Evolutionary conservation across 2,113 vertebrate genomes (phyloP).

Genomic region (Phainopepla nitens): DNA sequence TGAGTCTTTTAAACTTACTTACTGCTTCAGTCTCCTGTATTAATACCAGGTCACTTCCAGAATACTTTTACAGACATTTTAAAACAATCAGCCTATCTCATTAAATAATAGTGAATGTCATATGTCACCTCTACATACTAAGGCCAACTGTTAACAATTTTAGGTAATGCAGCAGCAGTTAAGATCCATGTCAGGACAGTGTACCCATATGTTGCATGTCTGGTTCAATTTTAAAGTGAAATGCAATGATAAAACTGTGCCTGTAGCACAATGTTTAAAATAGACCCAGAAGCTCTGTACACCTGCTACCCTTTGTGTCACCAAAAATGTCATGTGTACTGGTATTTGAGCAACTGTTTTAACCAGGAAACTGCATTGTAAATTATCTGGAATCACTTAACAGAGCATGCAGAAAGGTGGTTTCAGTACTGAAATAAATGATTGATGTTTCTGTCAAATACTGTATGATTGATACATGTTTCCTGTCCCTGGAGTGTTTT

Average conservation of each 20-base stretch:
- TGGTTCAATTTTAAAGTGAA: neutral
- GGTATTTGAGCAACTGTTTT: neutral
- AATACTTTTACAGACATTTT: neutral
- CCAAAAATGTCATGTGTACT: neutral
- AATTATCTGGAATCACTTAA: neutral
- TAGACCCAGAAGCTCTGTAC: neutral
- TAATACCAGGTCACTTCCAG: neutral
- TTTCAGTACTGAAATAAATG: neutral
- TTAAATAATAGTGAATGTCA: neutral
- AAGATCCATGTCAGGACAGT: neutral
- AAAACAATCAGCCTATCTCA: neutral
- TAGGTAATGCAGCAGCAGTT: neutral
- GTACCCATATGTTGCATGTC: neutral
- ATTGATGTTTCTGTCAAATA: neutral
- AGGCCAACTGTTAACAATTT: neutral
- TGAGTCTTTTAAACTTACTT: neutral
- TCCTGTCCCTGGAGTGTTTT: neutral
- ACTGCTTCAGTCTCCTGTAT: neutral
- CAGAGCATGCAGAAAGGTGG: neutral
- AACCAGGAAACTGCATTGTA: neutral
- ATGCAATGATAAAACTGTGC: neutral
- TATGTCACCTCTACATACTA: neutral
- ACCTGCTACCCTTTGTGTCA: neutral
- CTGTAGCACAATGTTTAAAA: neutral
- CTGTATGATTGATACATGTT: fast-evolving